Evolutionary conservation across 2,113 vertebrate genomes (phyloP).

Genomic region (Zeus faber): DNA sequence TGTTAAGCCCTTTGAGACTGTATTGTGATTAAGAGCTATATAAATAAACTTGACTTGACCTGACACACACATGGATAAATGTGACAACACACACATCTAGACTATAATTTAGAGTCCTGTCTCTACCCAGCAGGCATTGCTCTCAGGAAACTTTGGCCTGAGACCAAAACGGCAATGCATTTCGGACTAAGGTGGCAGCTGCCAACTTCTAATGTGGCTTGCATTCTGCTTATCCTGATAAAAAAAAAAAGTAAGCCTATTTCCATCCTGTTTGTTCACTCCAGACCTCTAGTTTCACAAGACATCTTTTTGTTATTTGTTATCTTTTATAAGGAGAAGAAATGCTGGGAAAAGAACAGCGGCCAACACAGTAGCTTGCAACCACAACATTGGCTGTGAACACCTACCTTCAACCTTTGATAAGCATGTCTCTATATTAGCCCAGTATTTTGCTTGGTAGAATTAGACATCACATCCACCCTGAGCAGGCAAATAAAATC

Average conservation of each 20-base stretch:
- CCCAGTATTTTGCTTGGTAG: no score
- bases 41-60: no score
- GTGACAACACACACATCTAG: neutral
- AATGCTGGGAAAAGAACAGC: conserved; percentile 58
- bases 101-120: conserved; percentile 17
- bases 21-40: no score
- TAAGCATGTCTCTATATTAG: conserved; percentile 33
- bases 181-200: conserved; percentile 18
- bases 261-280: conserved; percentile 65
- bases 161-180: no score
- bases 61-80: neutral
- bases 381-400: conserved; percentile 24
- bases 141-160: conserved; percentile 41
- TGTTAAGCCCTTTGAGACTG: no score
- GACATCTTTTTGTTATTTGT: conserved; percentile 43
- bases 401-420: conserved; percentile 25
- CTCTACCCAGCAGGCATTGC: conserved; percentile 18
- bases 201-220: no score
- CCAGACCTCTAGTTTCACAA: conserved; percentile 33
- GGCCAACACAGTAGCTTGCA: conserved; percentile 32
- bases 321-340: conserved; percentile 51
- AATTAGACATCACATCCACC: no score
- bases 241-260: conserved; percentile 43
- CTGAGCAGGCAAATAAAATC: conserved; percentile 17
- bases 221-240: conserved; percentile 24